These are phyloP conservation scores for Zaprionus africanus DNA, from an alignment of 1,140 invertebrate genomes.

Conservation along the genomic window DNA sequence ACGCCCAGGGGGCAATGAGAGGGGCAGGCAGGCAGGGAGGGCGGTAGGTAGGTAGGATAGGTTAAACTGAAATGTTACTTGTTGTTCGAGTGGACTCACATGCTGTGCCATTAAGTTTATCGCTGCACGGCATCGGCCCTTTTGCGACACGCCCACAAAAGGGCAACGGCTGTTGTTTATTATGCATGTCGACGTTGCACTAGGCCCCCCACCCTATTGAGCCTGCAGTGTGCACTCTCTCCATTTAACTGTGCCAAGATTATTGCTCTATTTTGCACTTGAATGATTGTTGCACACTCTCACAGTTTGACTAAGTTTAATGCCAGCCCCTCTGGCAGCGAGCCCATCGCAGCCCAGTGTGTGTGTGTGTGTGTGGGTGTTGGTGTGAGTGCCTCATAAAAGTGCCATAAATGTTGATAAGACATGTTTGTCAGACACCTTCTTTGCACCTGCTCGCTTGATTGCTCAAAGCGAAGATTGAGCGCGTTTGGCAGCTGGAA, in stretches of 20 bases:
- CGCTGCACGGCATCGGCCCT: constrained; percentile 21
- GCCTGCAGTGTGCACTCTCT: background rate
- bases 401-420: constrained; percentile 80
- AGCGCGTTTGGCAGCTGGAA: background rate
- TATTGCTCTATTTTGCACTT: constrained; percentile 76
- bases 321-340: constrained; percentile 16
- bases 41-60: background rate
- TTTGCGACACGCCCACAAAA: constrained; percentile 24
- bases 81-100: constrained; percentile 17
- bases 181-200: constrained; percentile 47
- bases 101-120: constrained; percentile 46
- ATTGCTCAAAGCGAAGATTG: constrained; percentile 24
- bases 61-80: constrained; percentile 19
- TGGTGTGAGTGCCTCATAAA: constrained; percentile 50
- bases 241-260: constrained; percentile 59
- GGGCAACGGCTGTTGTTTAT: constrained; percentile 59
- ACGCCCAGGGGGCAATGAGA: background rate
- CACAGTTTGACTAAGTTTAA: constrained; percentile 53
- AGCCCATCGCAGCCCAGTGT: background rate
- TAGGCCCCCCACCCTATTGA: background rate
- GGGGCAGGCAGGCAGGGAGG: background rate
- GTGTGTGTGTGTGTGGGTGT: constrained; percentile 14
- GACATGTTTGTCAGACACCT: constrained; percentile 65
- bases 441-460: constrained; percentile 28
- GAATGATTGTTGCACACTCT: constrained; percentile 52